Evolutionary conservation across 2,888 invertebrate genomes (phyloP).

Genomic region (Ornithoptera priamus): DNA sequence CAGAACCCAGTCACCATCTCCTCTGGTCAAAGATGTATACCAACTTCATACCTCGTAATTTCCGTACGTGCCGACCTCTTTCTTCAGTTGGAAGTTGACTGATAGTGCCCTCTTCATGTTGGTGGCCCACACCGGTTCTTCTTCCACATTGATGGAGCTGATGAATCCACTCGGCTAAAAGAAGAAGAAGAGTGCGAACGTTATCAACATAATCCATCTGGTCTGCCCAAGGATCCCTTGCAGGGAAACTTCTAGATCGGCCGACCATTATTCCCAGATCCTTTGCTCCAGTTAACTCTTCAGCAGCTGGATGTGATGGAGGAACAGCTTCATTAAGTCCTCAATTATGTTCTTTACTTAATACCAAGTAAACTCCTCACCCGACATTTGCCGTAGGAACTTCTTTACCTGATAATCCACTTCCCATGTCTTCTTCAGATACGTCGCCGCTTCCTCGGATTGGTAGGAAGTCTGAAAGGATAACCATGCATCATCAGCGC

Average conservation of each 20-base stretch:
- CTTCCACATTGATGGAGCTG: constrained; percentile 53
- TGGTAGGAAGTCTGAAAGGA: constrained; percentile 41
- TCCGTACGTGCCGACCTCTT: constrained; percentile 49
- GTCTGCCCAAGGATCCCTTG: too few species aligned
- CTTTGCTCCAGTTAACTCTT: too few species aligned
- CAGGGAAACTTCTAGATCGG: too few species aligned
- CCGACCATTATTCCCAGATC: too few species aligned
- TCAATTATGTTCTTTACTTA: too few species aligned
- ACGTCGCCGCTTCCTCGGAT: constrained; percentile 48
- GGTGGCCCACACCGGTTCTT: constrained; percentile 82
- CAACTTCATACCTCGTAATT: constrained; percentile 52
- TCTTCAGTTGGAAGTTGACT: constrained; percentile 82
- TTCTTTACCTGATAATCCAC: constrained; percentile 58
- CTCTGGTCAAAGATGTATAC: too few species aligned
- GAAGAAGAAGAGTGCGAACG: background rate
- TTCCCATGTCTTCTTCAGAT: constrained; percentile 61
- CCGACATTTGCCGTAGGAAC: background rate
- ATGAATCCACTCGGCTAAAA: constrained; percentile 65
- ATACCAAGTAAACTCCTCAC: too few species aligned
- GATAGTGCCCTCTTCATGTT: constrained; percentile 85
- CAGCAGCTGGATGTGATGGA: too few species aligned
- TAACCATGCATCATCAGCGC: too few species aligned
- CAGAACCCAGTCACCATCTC: too few species aligned
- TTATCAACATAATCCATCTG: background rate
- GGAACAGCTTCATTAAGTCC: too few species aligned